Evolutionary conservation across 2,888 invertebrate genomes (phyloP).

Genomic region (Cryptops parisi): DNA sequence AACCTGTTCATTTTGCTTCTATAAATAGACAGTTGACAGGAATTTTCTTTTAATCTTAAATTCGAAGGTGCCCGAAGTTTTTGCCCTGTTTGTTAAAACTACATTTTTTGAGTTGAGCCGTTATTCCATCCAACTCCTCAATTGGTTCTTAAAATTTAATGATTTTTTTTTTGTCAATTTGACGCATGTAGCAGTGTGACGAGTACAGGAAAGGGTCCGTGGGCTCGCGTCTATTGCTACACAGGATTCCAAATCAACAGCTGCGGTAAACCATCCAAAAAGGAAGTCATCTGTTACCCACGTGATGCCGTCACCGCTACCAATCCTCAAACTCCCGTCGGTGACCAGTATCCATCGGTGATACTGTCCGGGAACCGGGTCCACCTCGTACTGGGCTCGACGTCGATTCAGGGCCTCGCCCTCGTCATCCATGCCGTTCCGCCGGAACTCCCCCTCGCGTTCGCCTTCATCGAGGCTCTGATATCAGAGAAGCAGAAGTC

Average conservation of each 20-base stretch:
- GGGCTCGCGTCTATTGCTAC: conserved; percentile 30
- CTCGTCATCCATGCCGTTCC: conserved; percentile 31
- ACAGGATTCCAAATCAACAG: conserved; percentile 30
- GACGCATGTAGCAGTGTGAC: not conserved
- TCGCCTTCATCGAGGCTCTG: conserved; percentile 31
- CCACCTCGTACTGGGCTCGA: conserved; percentile 28
- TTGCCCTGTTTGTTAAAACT: too few relatives aligned
- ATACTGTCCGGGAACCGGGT: conserved; percentile 29
- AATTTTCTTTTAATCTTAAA: too few relatives aligned
- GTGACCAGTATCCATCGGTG: conserved; percentile 29
- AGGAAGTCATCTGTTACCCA: conserved; percentile 30
- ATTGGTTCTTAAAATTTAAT: too few relatives aligned
- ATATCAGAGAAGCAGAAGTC: conserved; percentile 24
- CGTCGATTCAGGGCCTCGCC: conserved; percentile 26
- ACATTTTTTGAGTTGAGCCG: too few relatives aligned
- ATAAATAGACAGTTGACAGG: too few relatives aligned
- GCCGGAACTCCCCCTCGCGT: conserved; percentile 29
- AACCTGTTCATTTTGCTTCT: too few relatives aligned
- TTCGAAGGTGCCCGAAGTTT: too few relatives aligned
- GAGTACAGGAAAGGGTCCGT: conserved; percentile 27
- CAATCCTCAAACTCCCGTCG: conserved; percentile 23
- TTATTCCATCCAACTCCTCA: too few relatives aligned
- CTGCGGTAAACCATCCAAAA: conserved; percentile 27
- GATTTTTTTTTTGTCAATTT: too few relatives aligned
- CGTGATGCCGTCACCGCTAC: conserved; percentile 24